phyloP scores from a whole-genome alignment of 1,140 invertebrate genomes.

The Brachionus angularis region DNA sequence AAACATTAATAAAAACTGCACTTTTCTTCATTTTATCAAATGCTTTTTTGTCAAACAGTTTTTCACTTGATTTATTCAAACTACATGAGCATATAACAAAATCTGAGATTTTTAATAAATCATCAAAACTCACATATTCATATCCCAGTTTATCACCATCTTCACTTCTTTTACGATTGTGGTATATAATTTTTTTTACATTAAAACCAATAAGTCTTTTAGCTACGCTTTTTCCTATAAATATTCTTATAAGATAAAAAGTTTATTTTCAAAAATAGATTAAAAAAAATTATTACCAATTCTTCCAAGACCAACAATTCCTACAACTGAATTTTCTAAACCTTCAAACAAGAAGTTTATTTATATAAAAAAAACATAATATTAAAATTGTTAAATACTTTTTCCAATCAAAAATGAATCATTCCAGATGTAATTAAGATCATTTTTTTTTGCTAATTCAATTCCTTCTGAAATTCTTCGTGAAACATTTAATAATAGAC shows the following conservation, averaged over 20 bases:
- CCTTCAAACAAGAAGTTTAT: not conserved
- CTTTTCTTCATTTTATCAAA: conserved; percentile 43
- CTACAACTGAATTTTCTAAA: conserved; percentile 34
- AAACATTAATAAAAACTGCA: conserved; percentile 40
- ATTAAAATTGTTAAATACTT: not conserved
- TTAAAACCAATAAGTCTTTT: conserved; percentile 47
- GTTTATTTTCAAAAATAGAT: too few species aligned
- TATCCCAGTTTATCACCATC: conserved; percentile 43
- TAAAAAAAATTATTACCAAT: too few species aligned
- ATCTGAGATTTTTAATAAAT: conserved; percentile 51
- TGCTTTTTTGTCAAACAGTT: conserved; percentile 32
- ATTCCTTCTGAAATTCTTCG: conserved; percentile 44
- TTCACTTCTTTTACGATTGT: conserved; percentile 46
- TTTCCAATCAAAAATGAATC: conserved; percentile 22
- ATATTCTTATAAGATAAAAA: too few species aligned
- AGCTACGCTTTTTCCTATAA: conserved; percentile 44
- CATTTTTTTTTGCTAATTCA: not conserved
- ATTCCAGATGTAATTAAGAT: not conserved
- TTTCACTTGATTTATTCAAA: conserved; percentile 49
- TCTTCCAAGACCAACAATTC: conserved; percentile 46
- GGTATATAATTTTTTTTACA: conserved; percentile 51
- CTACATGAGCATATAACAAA: conserved; percentile 54
- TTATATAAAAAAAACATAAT: not conserved
- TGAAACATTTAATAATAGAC: conserved; percentile 44
- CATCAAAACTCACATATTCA: conserved; percentile 47